These are phyloP conservation scores for Stenichneumon culpator DNA, from an alignment of 2,888 invertebrate genomes.

Conservation along the genomic window DNA sequence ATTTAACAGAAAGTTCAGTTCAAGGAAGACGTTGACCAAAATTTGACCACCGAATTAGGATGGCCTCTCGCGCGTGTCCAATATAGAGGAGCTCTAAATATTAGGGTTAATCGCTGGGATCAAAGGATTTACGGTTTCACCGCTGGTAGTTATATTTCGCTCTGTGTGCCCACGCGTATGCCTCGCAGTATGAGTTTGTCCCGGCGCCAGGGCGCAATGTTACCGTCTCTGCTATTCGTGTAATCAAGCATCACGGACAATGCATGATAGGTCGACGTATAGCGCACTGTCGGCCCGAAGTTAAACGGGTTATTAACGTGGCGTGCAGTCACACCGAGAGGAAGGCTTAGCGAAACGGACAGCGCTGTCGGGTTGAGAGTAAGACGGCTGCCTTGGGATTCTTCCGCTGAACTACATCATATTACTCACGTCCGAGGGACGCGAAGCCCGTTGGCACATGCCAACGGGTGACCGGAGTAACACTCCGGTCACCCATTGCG, in stretches of 20 bases:
- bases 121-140: not conserved
- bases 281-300: slow-evolving; percentile 31
- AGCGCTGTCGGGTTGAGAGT: not conserved
- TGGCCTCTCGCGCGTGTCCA: too few relatives aligned
- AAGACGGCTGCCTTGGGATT: slow-evolving; percentile 26
- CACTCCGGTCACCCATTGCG: slow-evolving; percentile 23
- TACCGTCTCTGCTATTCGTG: slow-evolving; percentile 37
- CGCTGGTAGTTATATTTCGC: not conserved
- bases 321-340: slow-evolving; percentile 33
- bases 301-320: slow-evolving; percentile 48
- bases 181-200: slow-evolving; percentile 11
- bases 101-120: slow-evolving; percentile 13
- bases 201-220: slow-evolving; percentile 37
- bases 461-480: slow-evolving; percentile 25
- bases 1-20: too few relatives aligned
- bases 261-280: slow-evolving; percentile 35
- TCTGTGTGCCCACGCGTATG: not conserved
- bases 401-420: slow-evolving; percentile 37
- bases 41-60: too few relatives aligned
- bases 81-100: not conserved
- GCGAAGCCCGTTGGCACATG: slow-evolving; percentile 19
- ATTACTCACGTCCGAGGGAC: slow-evolving; percentile 44
- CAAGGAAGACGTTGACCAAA: too few relatives aligned
- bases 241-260: slow-evolving; percentile 36
- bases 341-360: slow-evolving; percentile 23